Base-by-base conservation (phyloP, 2,888 invertebrate genomes). In the Kuschelorhynchus macadamiae region DNA sequence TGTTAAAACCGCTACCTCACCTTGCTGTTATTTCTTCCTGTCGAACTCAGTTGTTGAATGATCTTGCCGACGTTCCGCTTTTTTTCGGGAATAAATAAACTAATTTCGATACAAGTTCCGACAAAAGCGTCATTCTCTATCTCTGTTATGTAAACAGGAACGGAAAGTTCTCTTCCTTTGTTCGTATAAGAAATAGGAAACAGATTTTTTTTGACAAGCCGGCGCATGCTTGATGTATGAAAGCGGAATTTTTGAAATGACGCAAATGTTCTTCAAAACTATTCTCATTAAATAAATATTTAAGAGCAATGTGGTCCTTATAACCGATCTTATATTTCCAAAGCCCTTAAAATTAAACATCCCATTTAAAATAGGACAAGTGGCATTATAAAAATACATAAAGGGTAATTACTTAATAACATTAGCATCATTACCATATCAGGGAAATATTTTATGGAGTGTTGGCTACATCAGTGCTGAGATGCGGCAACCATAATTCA, bases 1-100 rank as follows among this genome's bases (percentile, higher is more conserved):
- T 89, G 89, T 88, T 89, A 87, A 88, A 87, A 89, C 90, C 90
- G 90, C 90, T 88, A 88, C 89, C 90, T 87, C 88, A 88, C 88
- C 88, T 87, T 86, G 89, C 88, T 90, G 90, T 90, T 89, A 87
- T 87, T 86, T 86, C 87, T 87, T 86, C 87, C 87, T 87, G 85
- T 88, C 88, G 88, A 78, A 85, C 84, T 84, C 85, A 84, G 83
- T 83, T 84, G 84, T 84, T 84, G 80, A 81, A 77, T 82, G 81
- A 80, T 80, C 78, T 80, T 80, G 78, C 47, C 77, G 78, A 79
- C 78, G 72, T 73, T 79, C 77, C 71, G 39, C 39, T 74, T 74
- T 80, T 77, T 78, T 78, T 77, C 74, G 64, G 67, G 65, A 75
- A 76, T 79, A 79, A 75, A 79, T 79, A 79, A 76, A 72, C 76